Conservation (phyloP, 1,140 invertebrate species). For the Bombus pascuorum region DNA sequence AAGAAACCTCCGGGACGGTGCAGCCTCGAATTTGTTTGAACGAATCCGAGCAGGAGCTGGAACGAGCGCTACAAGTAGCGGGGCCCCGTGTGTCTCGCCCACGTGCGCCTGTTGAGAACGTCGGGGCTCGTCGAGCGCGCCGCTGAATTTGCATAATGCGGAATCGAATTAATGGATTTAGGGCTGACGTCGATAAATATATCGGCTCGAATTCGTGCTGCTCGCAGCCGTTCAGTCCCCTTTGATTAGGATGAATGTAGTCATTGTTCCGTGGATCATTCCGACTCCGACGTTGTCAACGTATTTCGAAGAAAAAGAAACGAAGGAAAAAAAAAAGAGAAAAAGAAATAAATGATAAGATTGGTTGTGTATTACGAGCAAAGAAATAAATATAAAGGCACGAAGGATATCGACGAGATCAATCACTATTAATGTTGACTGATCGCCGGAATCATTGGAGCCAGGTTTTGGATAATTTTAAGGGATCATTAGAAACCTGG, state of each 20-base stretch:
- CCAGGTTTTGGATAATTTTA: background rate
- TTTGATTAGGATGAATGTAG: constrained; percentile 47
- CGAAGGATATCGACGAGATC: background rate
- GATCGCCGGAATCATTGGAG: background rate
- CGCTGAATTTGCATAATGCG: constrained; percentile 57
- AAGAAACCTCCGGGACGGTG: constrained; percentile 27
- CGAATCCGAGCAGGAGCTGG: constrained; percentile 50
- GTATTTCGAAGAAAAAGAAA: background rate
- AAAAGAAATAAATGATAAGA: background rate
- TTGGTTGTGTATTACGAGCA: background rate
- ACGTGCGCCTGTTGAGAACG: constrained; percentile 47
- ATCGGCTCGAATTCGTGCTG: constrained; percentile 32
- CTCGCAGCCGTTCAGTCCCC: background rate
- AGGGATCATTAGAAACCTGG: background rate
- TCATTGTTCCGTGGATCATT: constrained; percentile 4
- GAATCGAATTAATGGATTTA: constrained; percentile 64
- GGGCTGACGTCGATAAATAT: constrained; percentile 45
- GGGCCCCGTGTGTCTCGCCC: constrained; percentile 48
- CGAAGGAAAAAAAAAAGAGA: rapidly evolving
- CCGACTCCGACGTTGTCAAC: background rate
- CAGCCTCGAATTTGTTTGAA: constrained; percentile 52
- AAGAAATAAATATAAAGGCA: background rate
- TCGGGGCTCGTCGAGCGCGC: constrained; percentile 37
- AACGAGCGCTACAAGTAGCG: constrained; percentile 51
- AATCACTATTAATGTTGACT: background rate